Evolutionary conservation across 1,140 invertebrate genomes (phyloP).

Genomic region (Latrodectus geometricus): DNA sequence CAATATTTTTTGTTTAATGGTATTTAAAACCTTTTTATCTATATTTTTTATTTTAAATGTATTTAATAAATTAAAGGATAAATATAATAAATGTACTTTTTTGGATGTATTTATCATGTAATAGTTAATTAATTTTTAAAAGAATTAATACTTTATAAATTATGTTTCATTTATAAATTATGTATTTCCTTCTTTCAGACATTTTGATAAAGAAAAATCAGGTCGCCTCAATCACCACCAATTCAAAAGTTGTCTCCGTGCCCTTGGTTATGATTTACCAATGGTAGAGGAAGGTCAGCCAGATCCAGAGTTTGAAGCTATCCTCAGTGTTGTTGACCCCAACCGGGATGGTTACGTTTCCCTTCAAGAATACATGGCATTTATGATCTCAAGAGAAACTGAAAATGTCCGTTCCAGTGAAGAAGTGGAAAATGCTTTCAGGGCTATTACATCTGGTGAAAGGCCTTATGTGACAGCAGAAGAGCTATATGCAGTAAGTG

Average conservation of each 20-base stretch:
- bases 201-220: slow-evolving; percentile 99
- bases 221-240: slow-evolving; percentile 97
- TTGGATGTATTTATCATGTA: too few species aligned
- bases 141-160: too few species aligned
- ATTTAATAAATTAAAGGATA: too few species aligned
- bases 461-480: slow-evolving; percentile 98
- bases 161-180: too few species aligned
- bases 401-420: slow-evolving; percentile 99
- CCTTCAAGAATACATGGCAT: slow-evolving; percentile 99
- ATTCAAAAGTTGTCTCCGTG: slow-evolving; percentile 98
- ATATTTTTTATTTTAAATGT: too few species aligned
- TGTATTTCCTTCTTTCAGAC: slow-evolving; percentile 74
- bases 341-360: slow-evolving; percentile 96
- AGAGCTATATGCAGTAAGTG: slow-evolving; percentile 94
- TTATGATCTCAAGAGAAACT: slow-evolving; percentile 99
- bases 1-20: too few species aligned
- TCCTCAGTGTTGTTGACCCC: slow-evolving; percentile 91
- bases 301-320: slow-evolving; percentile 98
- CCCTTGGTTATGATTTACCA: slow-evolving; percentile 97
- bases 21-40: too few species aligned
- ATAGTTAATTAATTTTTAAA: too few species aligned
- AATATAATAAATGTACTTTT: too few species aligned
- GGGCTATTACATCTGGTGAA: slow-evolving; percentile 96
- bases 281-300: slow-evolving; percentile 99
- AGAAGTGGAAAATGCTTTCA: slow-evolving; percentile 99